Percentiles rank a stretch among this genome's conserved stretches.
Evolutionary conservation across 1,140 invertebrate genomes (phyloP).

Genomic region (Vanessa atalanta): DNA sequence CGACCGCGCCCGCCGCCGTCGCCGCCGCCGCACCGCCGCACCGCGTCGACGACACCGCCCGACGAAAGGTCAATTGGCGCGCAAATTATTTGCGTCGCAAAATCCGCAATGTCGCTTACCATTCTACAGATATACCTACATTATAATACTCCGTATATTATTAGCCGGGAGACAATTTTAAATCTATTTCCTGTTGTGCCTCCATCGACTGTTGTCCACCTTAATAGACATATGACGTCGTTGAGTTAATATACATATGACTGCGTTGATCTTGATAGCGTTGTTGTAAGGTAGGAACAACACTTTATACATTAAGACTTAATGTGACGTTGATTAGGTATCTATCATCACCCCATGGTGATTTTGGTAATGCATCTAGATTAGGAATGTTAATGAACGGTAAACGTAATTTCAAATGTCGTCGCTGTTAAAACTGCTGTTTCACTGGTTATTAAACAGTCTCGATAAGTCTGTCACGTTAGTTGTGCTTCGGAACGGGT

Average conservation of each 20-base stretch:
- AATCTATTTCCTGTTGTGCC: constrained; percentile 38
- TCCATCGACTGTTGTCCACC: not conserved
- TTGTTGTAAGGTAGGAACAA: not conserved
- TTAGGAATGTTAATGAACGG: not conserved
- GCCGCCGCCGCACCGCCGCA: constrained; percentile 46
- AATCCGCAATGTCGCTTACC: constrained; percentile 68
- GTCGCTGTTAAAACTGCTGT: constrained; percentile 1
- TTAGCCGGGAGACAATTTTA: constrained; percentile 41
- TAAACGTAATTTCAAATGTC: not conserved
- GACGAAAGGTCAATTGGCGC: constrained; percentile 80
- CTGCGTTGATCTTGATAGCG: not conserved
- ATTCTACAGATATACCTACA: constrained; percentile 40
- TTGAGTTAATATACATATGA: not conserved
- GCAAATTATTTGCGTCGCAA: constrained; percentile 80
- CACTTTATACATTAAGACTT: not conserved
- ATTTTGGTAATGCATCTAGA: not conserved
- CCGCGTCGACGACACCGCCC: constrained; percentile 65
- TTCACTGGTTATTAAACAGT: not conserved
- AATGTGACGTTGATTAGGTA: not conserved
- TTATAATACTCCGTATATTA: constrained; percentile 47
- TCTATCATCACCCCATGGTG: not conserved
- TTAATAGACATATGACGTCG: no score
- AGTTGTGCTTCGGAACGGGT: constrained; percentile 30
- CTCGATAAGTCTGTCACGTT: constrained; percentile 13
- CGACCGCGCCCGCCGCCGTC: constrained; percentile 67